phyloP scores from a whole-genome alignment of 2,888 invertebrate species.

The Protodeltote pygarga region DNA sequence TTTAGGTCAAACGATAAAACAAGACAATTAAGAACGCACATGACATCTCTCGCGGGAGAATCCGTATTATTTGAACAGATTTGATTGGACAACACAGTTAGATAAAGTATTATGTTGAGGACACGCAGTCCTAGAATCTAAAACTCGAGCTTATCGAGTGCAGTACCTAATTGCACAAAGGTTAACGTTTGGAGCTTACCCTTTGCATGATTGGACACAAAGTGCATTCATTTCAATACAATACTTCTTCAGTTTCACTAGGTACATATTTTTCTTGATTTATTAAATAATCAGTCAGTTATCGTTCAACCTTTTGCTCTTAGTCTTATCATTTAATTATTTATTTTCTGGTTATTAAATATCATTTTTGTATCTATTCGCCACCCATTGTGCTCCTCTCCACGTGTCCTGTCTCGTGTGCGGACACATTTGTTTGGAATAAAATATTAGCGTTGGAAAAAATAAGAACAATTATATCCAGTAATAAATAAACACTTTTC shows the following conservation, averaged over 20 bases:
- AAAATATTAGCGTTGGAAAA: constrained; percentile 23
- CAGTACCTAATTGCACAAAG: constrained; percentile 38
- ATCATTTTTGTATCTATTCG: constrained; percentile 39
- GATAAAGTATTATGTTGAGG: constrained; percentile 37
- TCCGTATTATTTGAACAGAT: constrained; percentile 14
- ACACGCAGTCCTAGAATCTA: constrained; percentile 41
- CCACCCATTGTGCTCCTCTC: constrained; percentile 46
- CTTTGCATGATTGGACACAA: constrained; percentile 25
- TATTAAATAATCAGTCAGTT: constrained; percentile 42
- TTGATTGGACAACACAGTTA: constrained; percentile 42
- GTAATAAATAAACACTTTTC: constrained; percentile 23
- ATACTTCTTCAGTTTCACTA: constrained; percentile 23
- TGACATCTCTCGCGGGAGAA: constrained; percentile 9
- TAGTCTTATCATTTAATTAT: constrained; percentile 65
- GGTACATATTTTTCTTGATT: constrained; percentile 45
- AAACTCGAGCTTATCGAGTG: constrained; percentile 45
- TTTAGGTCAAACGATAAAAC: constrained; percentile 43
- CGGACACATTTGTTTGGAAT: constrained; percentile 10
- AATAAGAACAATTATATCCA: constrained; percentile 28
- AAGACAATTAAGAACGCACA: constrained; percentile 15
- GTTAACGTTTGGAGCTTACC: constrained; percentile 29
- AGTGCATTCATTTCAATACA: constrained; percentile 27
- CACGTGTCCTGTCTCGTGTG: constrained; percentile 23
- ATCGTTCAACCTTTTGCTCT: constrained; percentile 61
- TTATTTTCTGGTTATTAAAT: constrained; percentile 51